These are phyloP conservation scores for Pseudochromis fuscus DNA, from an alignment of 2,797 vertebrate species.

Conservation along the genomic window DNA sequence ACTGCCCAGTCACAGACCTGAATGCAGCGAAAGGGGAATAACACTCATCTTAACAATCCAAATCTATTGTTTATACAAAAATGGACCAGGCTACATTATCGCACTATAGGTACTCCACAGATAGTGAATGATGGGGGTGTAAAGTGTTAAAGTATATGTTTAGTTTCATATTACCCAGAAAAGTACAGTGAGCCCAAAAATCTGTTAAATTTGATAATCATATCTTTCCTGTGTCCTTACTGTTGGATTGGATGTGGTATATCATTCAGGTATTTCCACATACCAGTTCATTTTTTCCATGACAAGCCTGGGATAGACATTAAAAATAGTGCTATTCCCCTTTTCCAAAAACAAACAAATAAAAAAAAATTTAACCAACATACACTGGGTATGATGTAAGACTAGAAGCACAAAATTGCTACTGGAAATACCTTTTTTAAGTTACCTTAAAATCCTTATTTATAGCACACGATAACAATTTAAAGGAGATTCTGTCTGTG, in stretches of 20 bases:
- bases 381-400: slow-evolving; percentile 4
- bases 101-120: neutral
- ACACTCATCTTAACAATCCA: slow-evolving; percentile 11
- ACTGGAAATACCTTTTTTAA: slow-evolving; percentile 12
- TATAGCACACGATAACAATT: slow-evolving; percentile 12
- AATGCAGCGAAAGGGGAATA: slow-evolving; percentile 47
- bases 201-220: neutral
- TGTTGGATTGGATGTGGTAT: slow-evolving; percentile 1
- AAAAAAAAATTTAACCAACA: slow-evolving; percentile 2
- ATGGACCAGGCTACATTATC: neutral
- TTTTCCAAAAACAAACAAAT: too few relatives aligned
- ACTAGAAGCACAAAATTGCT: slow-evolving; percentile 23
- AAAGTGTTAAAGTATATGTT: neutral
- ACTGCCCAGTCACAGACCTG: slow-evolving; percentile 67
- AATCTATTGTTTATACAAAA: slow-evolving; percentile 12
- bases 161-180: too few relatives aligned
- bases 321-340: slow-evolving; percentile 29
- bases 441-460: slow-evolving; percentile 16
- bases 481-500: slow-evolving; percentile 23
- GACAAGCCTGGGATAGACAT: neutral
- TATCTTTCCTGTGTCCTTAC: neutral
- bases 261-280: neutral
- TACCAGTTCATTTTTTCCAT: slow-evolving; percentile 6
- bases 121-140: neutral
- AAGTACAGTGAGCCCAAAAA: slow-evolving; percentile 8